phyloP scores from a whole-genome alignment of 2,113 vertebrate genomes.

The Nothoprocta pentlandii region DNA sequence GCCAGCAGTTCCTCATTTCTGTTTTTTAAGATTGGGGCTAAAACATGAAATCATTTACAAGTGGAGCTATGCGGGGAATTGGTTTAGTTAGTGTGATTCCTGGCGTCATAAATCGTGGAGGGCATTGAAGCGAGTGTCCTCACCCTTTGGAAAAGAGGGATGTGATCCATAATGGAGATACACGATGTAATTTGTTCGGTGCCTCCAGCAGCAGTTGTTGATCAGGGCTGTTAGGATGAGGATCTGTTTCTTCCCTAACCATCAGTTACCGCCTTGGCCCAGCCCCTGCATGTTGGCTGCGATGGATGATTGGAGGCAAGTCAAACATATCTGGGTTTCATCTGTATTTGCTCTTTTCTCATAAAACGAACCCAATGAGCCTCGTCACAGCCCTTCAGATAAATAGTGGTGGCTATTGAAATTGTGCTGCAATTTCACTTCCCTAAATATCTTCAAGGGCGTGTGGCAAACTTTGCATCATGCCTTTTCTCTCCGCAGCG shows the following conservation, averaged over 20 bases:
- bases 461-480: rapidly evolving
- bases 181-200: neutral
- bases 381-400: neutral
- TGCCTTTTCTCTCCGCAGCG: neutral
- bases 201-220: neutral
- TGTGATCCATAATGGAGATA: neutral
- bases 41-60: neutral
- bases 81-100: neutral
- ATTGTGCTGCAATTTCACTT: neutral
- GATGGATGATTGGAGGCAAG: neutral
- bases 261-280: neutral
- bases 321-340: neutral
- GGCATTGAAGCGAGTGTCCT: neutral
- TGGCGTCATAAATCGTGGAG: neutral
- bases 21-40: neutral
- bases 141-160: neutral
- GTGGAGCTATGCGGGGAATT: neutral
- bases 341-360: neutral
- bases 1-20: neutral
- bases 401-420: neutral
- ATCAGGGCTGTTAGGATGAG: neutral
- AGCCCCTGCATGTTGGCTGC: neutral
- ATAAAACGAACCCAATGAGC: neutral
- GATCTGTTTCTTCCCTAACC: neutral
- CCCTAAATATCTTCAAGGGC: neutral